Conservation (phyloP, 2,797 vertebrate species). For the Peromyscus attwateri region DNA sequence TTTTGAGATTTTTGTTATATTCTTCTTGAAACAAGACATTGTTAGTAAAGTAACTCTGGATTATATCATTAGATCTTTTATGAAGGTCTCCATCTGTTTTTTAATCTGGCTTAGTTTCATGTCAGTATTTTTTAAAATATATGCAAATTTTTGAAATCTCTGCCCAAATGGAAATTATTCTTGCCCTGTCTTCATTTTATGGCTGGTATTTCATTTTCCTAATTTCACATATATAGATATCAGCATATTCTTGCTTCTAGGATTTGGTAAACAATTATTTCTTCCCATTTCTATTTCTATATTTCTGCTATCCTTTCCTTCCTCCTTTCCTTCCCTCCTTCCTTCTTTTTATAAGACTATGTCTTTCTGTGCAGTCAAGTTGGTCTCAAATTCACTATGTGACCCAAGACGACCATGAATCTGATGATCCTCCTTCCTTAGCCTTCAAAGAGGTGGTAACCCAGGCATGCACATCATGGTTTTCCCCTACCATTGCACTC, state of each 20-base stretch:
- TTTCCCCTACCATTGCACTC: background rate
- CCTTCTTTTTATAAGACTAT: background rate
- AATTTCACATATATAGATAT: background rate
- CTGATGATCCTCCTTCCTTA: background rate
- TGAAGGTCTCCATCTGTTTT: background rate
- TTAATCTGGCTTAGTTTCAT: background rate
- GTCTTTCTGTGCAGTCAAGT: background rate
- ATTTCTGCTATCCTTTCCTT: too few species aligned
- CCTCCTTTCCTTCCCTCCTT: background rate
- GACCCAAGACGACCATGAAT: background rate
- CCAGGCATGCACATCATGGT: background rate
- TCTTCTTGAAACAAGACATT: background rate
- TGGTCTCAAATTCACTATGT: background rate
- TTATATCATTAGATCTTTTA: background rate
- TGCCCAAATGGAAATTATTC: background rate
- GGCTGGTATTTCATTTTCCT: background rate
- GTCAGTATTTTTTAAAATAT: background rate
- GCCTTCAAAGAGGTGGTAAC: background rate
- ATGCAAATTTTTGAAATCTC: background rate
- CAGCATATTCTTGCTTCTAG: background rate
- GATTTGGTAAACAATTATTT: background rate
- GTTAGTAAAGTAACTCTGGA: background rate
- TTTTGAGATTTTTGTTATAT: background rate
- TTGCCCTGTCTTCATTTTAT: background rate
- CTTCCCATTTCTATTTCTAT: background rate